Evolutionary conservation across 2,888 invertebrate species (phyloP), one percentile per base, ranked within the genome.

Genomic region (Euzophera pinguis): DNA sequence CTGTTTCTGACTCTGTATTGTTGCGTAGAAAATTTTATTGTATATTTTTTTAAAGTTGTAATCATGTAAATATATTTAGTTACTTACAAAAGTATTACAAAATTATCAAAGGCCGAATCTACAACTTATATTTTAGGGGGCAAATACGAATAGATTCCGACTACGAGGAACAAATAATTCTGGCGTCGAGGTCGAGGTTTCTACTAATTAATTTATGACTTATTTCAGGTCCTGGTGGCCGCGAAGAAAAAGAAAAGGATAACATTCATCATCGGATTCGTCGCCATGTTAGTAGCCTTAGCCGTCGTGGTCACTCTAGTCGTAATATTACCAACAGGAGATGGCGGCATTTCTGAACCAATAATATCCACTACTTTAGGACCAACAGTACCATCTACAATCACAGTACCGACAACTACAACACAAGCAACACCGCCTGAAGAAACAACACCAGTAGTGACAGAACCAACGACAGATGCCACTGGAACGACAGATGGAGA

Each of bases 241-340:
- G 89, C 89, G 62, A 91, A 92, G 71, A 76, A 90, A 67, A 89
- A 88, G 64, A 87, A 91, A 78, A 89, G 90, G 68, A 77, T 90
- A 61, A 91, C 91, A 54, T 91, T 92, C 61, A 75, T 92, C 41
- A 86, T 91, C 55, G 91, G 92, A 17, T 90, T 91, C 10, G 78
- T 92, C 43, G 91, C 87, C 9, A 85, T 93, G 68, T 67, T 92
- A 47, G 81, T 92, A 16, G 87, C 91, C 0, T 76, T 94, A 39
- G 93, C 91, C 6, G 84, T 94, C 5, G 84, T 94, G n/a, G 83
- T 94, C 32, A 88, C 93, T 0, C 84, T 93, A 10, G 87, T 92
- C 10, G 91, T 94, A 7, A 77, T 93, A 7, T 72, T 94, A 0
- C 87, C 91, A 0, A 81, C 85, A 0, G 78, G 79, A 34, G 78